These are phyloP conservation scores for Meda fulgida DNA, from an alignment of 2,797 vertebrate genomes.

Conservation along the genomic window DNA sequence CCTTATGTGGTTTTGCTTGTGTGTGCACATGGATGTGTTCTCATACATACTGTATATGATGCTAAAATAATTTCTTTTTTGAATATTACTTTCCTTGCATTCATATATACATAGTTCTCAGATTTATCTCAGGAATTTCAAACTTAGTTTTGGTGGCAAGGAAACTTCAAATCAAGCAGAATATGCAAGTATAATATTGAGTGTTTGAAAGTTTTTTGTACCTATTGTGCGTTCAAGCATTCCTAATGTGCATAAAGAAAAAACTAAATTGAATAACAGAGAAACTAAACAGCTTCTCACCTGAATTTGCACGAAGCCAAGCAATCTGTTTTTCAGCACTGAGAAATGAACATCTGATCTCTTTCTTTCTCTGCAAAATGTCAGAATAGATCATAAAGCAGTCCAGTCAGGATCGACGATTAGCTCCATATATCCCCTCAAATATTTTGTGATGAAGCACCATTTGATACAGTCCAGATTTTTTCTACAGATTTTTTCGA, in stretches of 20 bases:
- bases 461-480: not conserved
- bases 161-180: conserved; percentile 8
- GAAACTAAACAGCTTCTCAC: not conserved
- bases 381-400: not conserved
- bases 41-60: not conserved
- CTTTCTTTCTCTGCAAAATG: not conserved
- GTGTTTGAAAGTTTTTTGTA: conserved; percentile 8
- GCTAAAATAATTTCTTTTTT: not conserved
- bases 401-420: not conserved
- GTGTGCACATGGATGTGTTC: not conserved
- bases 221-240: conserved; percentile 14
- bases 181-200: conserved; percentile 10
- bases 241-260: conserved; percentile 7
- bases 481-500: not conserved
- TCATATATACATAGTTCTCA: not conserved
- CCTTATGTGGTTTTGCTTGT: conserved; percentile 4
- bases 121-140: conserved; percentile 53
- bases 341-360: conserved; percentile 5
- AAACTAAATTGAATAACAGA: not conserved
- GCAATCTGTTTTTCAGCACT: not conserved
- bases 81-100: not conserved
- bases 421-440: not conserved
- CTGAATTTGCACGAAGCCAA: conserved; percentile 7
- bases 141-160: not conserved
- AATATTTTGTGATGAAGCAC: conserved; percentile 7